Evolutionary conservation across 2,888 invertebrate species (phyloP).

Genomic region (Masnerella sp.): DNA sequence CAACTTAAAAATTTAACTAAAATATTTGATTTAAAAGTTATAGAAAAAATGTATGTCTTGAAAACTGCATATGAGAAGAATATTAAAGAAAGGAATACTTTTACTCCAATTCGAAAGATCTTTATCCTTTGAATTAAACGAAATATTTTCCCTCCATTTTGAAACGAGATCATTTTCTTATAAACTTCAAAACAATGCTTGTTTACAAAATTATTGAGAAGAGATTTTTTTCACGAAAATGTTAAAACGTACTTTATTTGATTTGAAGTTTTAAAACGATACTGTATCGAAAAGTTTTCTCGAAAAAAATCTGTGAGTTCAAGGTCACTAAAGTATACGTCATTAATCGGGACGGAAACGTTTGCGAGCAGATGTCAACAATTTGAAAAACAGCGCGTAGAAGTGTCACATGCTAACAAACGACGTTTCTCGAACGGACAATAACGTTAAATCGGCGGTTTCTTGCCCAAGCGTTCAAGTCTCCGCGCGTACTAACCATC

Average conservation of each 20-base stretch:
- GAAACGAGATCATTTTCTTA: no score
- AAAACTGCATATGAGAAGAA: no score
- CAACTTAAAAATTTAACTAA: no score
- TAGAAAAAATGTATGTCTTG: no score
- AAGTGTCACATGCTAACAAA: slow-evolving; percentile 68
- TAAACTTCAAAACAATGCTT: no score
- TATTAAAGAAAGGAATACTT: no score
- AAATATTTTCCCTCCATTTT: no score
- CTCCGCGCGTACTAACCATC: slow-evolving; percentile 73
- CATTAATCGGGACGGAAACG: slow-evolving; percentile 7
- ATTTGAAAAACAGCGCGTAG: slow-evolving; percentile 64
- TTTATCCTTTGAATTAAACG: no score
- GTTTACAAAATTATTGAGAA: not conserved
- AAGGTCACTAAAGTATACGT: no score
- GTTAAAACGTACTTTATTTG: not conserved
- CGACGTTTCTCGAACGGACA: slow-evolving; percentile 75
- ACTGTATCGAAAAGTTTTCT: not conserved
- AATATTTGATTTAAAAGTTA: no score
- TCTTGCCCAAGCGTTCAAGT: slow-evolving; percentile 76
- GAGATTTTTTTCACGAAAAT: not conserved
- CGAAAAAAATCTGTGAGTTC: not conserved
- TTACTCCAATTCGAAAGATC: no score
- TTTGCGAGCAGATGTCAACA: slow-evolving; percentile 37
- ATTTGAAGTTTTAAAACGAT: not conserved
- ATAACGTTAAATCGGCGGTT: slow-evolving; percentile 72